Evolutionary conservation across 1,140 invertebrate genomes (phyloP), one percentile per base, ranked within the genome.

Genomic region (Leptonema lineaticorne): DNA sequence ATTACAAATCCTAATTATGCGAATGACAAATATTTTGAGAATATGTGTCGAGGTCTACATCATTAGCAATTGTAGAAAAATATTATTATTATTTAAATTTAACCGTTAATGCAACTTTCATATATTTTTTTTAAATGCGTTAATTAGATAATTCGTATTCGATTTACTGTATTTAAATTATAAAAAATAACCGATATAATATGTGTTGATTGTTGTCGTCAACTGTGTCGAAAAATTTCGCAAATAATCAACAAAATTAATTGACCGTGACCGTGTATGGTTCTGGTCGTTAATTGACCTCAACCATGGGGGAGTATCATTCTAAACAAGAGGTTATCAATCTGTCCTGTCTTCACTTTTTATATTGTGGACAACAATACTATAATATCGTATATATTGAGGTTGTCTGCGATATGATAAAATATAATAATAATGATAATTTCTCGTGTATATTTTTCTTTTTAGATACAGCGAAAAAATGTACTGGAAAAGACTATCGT

Each of bases 401-500:
- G 48, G 48, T 53, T 58, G 29, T 58, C 28, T 11, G 14, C 20
- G 9, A 3, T n/a, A n/a, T n/a, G n/a, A n/a, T n/a, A n/a, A n/a
- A n/a, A n/a, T n/a, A n/a, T n/a, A n/a, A n/a, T 58, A 7, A 24
- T 33, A 2, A 29, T 58, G 26, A 24, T 57, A 24, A 16, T 58
- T 58, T 58, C 9, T 63, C 2, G 26, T 45, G 48, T 56, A 6
- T 29, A 26, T 63, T 56, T 20, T 46, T 50, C 50, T 63, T 26
- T 63, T 28, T 69, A 82, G 82, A 73, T 81, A 74, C 71, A 75
- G 74, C n/a, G 79, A 83, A 28, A 72, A 82, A 8, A 74, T 77
- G 0, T 82, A 80, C 73, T 82, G 81, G 73, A 77, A 75, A 67
- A 72, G 79, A 37, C 75, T 83, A n/a, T 77, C 79, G 0, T 76